Percentiles rank a stretch among this genome's conserved stretches.
Conservation (phyloP, 1,140 invertebrate species). For the Aricia agestis region DNA sequence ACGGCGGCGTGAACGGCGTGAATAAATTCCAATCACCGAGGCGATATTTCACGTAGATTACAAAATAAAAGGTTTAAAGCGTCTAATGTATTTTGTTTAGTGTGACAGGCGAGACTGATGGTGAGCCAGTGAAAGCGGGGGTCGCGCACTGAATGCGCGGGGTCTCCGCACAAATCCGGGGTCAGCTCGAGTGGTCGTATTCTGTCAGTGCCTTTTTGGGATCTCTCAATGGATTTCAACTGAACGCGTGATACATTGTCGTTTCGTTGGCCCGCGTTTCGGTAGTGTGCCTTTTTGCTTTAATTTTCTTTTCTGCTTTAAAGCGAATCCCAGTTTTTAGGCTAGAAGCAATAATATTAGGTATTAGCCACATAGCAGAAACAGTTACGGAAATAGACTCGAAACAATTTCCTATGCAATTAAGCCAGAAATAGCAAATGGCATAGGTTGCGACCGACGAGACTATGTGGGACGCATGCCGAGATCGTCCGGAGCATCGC, state of each 20-base stretch:
- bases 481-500: background rate
- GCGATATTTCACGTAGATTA: conserved; percentile 7
- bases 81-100: conserved; percentile 49
- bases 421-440: conserved; percentile 18
- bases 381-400: background rate
- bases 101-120: conserved; percentile 56
- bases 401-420: conserved; percentile 6
- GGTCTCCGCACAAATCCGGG: conserved; percentile 40
- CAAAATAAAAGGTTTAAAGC: conserved; percentile 13
- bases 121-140: conserved; percentile 56
- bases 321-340: background rate
- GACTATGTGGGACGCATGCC: conserved; percentile 9
- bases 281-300: background rate
- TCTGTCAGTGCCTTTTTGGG: conserved; percentile 4
- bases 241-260: background rate
- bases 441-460: conserved; percentile 20
- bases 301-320: background rate
- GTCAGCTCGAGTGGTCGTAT: conserved; percentile 30
- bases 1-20: conserved; percentile 1
- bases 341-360: background rate
- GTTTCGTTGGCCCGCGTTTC: background rate
- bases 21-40: conserved; percentile 6
- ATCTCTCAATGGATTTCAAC: background rate
- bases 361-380: background rate
- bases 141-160: conserved; percentile 45